Conservation (phyloP, 1,140 invertebrate species). For the Epicauta chinensis region DNA sequence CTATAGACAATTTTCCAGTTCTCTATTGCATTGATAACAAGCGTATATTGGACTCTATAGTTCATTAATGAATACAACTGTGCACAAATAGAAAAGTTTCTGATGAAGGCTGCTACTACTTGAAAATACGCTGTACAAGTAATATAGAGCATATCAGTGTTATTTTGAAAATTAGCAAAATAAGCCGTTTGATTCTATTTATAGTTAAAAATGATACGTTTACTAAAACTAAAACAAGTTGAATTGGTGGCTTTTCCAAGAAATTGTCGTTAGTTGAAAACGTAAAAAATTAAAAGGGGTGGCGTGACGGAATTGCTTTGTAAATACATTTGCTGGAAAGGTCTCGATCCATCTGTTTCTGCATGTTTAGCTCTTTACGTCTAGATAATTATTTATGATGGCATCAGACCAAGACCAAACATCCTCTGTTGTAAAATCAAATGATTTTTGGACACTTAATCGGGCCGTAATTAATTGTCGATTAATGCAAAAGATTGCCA, state of each 20-base stretch:
- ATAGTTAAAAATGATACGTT: constrained; percentile 1
- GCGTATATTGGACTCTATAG: constrained; percentile 4
- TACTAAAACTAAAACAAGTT: constrained; percentile 4
- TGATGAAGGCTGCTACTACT: constrained; percentile 32
- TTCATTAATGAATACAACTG: constrained; percentile 36
- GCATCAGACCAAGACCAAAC: constrained; percentile 11
- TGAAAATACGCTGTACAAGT: constrained; percentile 31
- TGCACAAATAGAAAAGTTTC: constrained; percentile 38
- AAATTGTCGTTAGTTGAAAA: constrained; percentile 7
- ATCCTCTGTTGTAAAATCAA: constrained; percentile 11
- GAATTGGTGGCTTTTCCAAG: background rate
- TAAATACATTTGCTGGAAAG: constrained; percentile 15
- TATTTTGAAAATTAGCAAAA: constrained; percentile 34
- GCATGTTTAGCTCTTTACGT: constrained; percentile 11
- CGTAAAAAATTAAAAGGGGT: background rate
- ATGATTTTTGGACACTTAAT: too few relatives aligned
- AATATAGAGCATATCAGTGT: constrained; percentile 29
- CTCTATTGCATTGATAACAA: constrained; percentile 24
- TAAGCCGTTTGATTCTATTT: constrained; percentile 12
- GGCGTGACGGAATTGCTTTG: too few relatives aligned
- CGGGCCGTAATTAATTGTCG: too few relatives aligned
- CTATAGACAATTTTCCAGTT: constrained; percentile 15
- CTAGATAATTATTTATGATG: constrained; percentile 14
- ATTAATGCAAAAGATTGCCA: too few relatives aligned
- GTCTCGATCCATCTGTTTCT: constrained; percentile 18